Evolutionary conservation across 2,888 invertebrate genomes (phyloP).

Genomic region (Nomada ruficornis): DNA sequence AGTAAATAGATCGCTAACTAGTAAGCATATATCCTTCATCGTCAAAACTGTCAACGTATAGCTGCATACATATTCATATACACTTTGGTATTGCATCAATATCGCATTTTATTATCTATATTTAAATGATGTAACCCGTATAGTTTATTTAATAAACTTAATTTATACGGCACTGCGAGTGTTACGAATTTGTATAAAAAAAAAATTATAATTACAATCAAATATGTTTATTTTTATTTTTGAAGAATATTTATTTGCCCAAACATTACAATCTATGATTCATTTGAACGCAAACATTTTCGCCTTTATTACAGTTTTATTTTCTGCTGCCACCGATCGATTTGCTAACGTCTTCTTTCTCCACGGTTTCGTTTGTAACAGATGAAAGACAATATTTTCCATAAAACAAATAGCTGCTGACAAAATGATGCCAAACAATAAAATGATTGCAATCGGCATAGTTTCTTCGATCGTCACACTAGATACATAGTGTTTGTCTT

Average conservation of each 20-base stretch:
- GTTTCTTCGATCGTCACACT: constrained; percentile 77
- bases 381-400: constrained; percentile 52
- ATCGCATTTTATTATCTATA: constrained; percentile 17
- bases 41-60: constrained; percentile 14
- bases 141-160: constrained; percentile 54
- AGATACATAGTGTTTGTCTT: constrained; percentile 65
- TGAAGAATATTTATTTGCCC: too few relatives aligned
- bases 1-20: constrained; percentile 54
- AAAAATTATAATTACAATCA: background rate
- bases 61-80: background rate
- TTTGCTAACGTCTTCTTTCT: background rate
- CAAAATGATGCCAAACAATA: constrained; percentile 68
- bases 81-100: constrained; percentile 15
- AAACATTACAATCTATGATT: too few relatives aligned
- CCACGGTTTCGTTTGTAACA: background rate
- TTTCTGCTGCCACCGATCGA: background rate
- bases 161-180: constrained; percentile 34
- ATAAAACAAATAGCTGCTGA: constrained; percentile 68
- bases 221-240: too few relatives aligned
- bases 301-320: background rate
- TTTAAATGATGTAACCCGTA: constrained; percentile 21
- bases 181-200: too few relatives aligned
- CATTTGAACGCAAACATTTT: background rate
- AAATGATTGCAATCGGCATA: constrained; percentile 73
- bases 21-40: constrained; percentile 15